A percentile compares a stretch with the other conserved stretches of the same genome.
Conservation (phyloP, 2,888 invertebrate genomes). For the Archaeoteleia sp. region DNA sequence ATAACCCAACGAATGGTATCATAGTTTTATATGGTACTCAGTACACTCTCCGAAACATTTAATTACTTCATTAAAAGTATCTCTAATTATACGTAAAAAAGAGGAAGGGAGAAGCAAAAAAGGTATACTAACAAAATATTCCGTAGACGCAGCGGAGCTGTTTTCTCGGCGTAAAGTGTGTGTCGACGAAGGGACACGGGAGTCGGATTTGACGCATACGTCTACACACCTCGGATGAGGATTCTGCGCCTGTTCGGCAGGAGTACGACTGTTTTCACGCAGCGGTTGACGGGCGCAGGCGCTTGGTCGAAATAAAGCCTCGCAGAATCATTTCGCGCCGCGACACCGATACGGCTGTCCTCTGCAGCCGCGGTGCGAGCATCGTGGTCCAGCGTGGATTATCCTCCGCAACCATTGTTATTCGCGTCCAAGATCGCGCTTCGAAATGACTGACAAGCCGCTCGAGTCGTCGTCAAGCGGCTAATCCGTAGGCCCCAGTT, state of each 20-base stretch:
- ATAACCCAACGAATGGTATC: no score
- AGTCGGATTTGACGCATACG: constrained; percentile 44
- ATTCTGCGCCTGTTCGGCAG: constrained; percentile 47
- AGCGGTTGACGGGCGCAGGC: constrained; percentile 43
- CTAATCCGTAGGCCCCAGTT: constrained; percentile 33
- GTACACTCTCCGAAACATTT: no score
- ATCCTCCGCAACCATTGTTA: constrained; percentile 47
- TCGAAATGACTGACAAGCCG: constrained; percentile 14
- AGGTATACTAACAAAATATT: no score
- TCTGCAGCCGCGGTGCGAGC: constrained; percentile 35
- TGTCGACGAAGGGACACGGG: constrained; percentile 16
- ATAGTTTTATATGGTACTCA: no score
- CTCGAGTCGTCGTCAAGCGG: constrained; percentile 30
- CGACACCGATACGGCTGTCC: constrained; percentile 60
- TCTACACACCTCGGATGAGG: constrained; percentile 38
- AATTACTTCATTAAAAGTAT: no score
- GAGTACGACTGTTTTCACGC: constrained; percentile 42
- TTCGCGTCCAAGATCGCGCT: constrained; percentile 45
- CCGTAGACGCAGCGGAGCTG: constrained; percentile 11
- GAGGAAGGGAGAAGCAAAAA: no score
- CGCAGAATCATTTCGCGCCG: constrained; percentile 69
- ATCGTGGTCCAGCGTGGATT: constrained; percentile 42
- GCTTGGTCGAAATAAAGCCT: constrained; percentile 49
- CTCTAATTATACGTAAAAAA: no score
- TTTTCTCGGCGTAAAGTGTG: constrained; percentile 24